Percentiles rank a stretch among this genome's conserved stretches.
Evolutionary conservation across 1,140 invertebrate species (phyloP).

Genomic region (Globodera ellingtonae): DNA sequence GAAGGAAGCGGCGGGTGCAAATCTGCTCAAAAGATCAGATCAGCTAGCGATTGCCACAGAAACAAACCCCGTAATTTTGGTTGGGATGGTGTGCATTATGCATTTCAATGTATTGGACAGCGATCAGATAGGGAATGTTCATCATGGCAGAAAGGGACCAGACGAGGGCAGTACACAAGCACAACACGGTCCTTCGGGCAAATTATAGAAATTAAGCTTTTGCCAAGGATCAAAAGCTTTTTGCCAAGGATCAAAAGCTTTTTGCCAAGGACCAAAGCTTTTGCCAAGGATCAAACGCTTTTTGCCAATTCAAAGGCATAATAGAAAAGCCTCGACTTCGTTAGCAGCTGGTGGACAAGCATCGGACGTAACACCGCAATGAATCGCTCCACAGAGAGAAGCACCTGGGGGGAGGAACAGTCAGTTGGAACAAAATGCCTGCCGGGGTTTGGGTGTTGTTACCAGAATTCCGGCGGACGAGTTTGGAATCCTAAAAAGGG

Average conservation of each 20-base stretch:
- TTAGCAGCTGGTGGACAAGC: slow-evolving; percentile 50
- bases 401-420: slow-evolving; percentile 42
- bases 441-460: not conserved
- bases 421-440: not conserved
- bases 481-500: slow-evolving; percentile 47
- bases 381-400: slow-evolving; percentile 61
- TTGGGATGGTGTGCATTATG: slow-evolving; percentile 36
- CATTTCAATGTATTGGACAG: slow-evolving; percentile 55
- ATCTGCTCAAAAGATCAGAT: slow-evolving; percentile 35
- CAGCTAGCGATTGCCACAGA: not conserved
- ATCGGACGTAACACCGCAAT: slow-evolving; percentile 61
- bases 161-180: slow-evolving; percentile 47
- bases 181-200: slow-evolving; percentile 31
- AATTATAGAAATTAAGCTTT: not conserved
- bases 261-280: no score
- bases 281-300: no score
- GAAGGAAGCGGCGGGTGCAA: slow-evolving; percentile 50
- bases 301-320: no score
- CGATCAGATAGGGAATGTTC: slow-evolving; percentile 60
- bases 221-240: no score
- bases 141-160: slow-evolving; percentile 48
- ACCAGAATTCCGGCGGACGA: slow-evolving; percentile 59
- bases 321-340: slow-evolving; percentile 16
- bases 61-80: slow-evolving; percentile 41
- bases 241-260: no score